These are phyloP conservation scores for Himalopsyche japonica DNA, from an alignment of 2,888 invertebrate genomes.

Conservation along the genomic window DNA sequence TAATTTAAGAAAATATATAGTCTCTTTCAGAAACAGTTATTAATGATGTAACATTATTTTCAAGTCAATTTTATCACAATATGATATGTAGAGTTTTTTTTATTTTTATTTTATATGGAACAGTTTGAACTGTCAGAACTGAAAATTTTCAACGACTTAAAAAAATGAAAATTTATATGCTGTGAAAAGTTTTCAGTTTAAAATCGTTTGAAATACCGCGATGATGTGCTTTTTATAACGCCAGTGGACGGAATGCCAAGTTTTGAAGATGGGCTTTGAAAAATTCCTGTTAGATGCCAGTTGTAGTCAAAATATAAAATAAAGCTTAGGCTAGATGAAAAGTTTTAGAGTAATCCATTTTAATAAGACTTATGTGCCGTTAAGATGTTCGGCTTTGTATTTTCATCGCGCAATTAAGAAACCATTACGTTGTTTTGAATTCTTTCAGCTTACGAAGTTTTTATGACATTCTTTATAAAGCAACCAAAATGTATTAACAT, in stretches of 20 bases:
- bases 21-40: too few species aligned
- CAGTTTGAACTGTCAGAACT: too few species aligned
- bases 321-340: not conserved
- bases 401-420: not conserved
- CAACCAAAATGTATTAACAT: not conserved
- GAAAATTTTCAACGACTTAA: too few species aligned
- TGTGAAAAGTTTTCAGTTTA: too few species aligned
- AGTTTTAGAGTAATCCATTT: not conserved
- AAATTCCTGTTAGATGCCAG: not conserved
- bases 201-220: too few species aligned
- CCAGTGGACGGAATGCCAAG: not conserved
- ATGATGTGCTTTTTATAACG: not conserved
- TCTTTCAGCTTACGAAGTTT: not conserved
- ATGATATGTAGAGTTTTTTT: too few species aligned
- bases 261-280: not conserved
- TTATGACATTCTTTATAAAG: not conserved
- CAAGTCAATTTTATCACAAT: too few species aligned
- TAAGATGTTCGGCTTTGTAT: not conserved
- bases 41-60: too few species aligned
- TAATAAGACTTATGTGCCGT: not conserved
- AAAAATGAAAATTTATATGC: too few species aligned
- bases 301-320: conserved; percentile 2
- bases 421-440: not conserved
- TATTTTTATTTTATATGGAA: too few species aligned
- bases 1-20: too few species aligned